These are phyloP conservation scores for Amorpha juglandis DNA, from an alignment of 2,888 invertebrate species.

Conservation along the genomic window DNA sequence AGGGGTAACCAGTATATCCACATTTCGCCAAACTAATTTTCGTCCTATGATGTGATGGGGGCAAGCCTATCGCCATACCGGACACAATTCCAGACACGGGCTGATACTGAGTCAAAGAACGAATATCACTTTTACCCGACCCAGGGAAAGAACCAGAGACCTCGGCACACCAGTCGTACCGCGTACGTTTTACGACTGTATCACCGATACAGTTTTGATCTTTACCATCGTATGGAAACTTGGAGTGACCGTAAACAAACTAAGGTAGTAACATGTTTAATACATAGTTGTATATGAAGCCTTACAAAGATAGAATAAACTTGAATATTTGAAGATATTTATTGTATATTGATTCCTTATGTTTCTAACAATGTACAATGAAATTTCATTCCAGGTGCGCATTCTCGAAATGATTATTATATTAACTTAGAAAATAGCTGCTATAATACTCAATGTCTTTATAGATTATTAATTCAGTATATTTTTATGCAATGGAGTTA, in stretches of 20 bases:
- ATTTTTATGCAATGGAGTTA: background rate
- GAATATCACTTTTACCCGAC: no score
- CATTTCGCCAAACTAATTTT: no score
- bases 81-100: no score
- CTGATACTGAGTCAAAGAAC: no score
- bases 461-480: background rate
- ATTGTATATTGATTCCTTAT: background rate
- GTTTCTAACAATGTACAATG: background rate
- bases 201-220: no score
- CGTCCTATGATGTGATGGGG: no score
- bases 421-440: background rate
- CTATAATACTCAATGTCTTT: background rate
- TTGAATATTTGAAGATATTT: background rate
- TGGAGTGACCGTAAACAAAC: background rate
- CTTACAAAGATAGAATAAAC: background rate
- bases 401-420: background rate
- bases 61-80: no score
- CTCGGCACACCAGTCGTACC: no score
- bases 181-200: no score
- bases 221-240: constrained; percentile 10
- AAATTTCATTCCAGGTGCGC: background rate
- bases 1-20: no score
- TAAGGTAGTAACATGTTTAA: constrained; percentile 2
- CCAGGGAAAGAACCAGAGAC: no score
- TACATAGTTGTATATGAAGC: background rate